These are phyloP conservation scores for Lasiommata megera DNA, from an alignment of 2,888 invertebrate species.

Conservation along the genomic window DNA sequence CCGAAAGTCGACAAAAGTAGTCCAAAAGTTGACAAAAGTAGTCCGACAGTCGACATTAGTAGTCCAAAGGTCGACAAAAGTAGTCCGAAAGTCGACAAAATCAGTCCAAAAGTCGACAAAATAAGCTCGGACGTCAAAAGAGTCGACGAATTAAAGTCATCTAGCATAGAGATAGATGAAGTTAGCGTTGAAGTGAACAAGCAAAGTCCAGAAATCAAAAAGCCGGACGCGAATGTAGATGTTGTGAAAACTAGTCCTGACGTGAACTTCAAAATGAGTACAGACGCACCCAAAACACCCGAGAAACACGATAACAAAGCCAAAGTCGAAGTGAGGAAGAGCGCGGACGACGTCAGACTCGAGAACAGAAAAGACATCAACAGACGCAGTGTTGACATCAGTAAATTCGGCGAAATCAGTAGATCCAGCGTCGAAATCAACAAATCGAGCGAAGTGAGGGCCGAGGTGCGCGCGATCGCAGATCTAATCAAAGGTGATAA, in stretches of 20 bases:
- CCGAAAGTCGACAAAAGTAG: constrained; percentile 31
- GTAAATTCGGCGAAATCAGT: constrained; percentile 34
- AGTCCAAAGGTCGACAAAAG: constrained; percentile 32
- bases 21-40: constrained; percentile 26
- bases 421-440: constrained; percentile 22
- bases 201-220: constrained; percentile 1
- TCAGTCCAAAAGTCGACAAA: constrained; percentile 18
- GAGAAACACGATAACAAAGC: constrained; percentile 22
- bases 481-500: constrained; percentile 28
- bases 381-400: constrained; percentile 22
- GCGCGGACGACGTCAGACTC: constrained; percentile 32
- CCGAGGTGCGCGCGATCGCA: constrained; percentile 22
- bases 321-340: constrained; percentile 30
- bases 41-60: constrained; percentile 21
- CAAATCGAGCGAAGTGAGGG: constrained; percentile 17
- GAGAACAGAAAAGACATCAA: constrained; percentile 22
- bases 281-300: constrained; percentile 5
- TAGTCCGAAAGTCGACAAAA: constrained; percentile 28
- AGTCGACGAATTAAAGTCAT: constrained; percentile 18
- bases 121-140: constrained; percentile 26
- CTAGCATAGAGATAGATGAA: constrained; percentile 17
- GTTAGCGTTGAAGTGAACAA: constrained; percentile 4
- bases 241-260: constrained; percentile 14
- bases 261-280: constrained; percentile 14
- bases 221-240: constrained; percentile 13